Evolutionary conservation across 2,113 vertebrate genomes (phyloP).

Genomic region (Cebidichthys violaceus): DNA sequence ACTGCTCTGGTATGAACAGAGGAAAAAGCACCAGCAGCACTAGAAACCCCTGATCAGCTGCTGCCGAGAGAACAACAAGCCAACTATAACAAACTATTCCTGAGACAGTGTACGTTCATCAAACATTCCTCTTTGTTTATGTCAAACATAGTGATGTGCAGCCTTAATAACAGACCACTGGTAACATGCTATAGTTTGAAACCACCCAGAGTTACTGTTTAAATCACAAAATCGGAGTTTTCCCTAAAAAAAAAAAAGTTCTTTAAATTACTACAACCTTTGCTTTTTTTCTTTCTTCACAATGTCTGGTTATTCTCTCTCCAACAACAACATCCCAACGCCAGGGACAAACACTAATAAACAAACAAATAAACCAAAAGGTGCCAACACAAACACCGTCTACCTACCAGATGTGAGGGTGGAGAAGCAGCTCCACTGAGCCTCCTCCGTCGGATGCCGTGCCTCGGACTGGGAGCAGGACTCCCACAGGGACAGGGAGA

Average conservation of each 20-base stretch:
- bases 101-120: slow-evolving; percentile 3
- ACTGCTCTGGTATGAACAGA: slow-evolving; percentile 60
- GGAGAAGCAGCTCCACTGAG: slow-evolving; percentile 83
- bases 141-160: background rate
- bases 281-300: background rate
- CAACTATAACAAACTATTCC: slow-evolving; percentile 19
- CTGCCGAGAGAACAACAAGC: slow-evolving; percentile 13
- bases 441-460: slow-evolving; percentile 30
- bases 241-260: background rate
- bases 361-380: background rate
- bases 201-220: background rate
- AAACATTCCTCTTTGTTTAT: slow-evolving; percentile 15
- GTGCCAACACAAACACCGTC: background rate
- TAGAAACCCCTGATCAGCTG: slow-evolving; percentile 32
- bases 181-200: background rate
- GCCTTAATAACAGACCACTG: background rate
- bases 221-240: background rate
- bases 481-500: slow-evolving; percentile 87
- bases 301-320: background rate
- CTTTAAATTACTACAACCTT: background rate
- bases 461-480: slow-evolving; percentile 77
- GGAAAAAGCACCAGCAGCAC: slow-evolving; percentile 35
- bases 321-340: background rate
- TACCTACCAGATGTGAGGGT: slow-evolving; percentile 84
- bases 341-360: background rate